Percentiles rank a stretch among this genome's conserved stretches.
Conservation (phyloP, 2,113 vertebrate genomes). For the Chloropsis hardwickii region DNA sequence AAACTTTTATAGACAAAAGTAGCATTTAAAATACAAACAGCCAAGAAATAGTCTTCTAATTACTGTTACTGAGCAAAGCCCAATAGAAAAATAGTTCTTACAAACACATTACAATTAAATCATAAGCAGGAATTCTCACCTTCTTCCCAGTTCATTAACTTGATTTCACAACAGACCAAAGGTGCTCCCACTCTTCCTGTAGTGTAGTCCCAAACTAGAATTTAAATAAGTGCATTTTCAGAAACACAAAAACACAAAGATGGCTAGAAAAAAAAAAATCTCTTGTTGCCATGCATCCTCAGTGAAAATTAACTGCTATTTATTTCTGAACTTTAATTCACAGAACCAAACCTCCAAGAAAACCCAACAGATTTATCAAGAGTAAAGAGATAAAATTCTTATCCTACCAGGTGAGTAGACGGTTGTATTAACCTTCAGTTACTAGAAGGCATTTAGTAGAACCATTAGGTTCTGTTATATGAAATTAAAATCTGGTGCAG, state of each 20-base stretch:
- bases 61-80: neutral
- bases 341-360: neutral
- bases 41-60: neutral
- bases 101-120: neutral
- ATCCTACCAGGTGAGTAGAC: neutral
- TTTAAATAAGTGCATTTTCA: neutral
- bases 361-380: neutral
- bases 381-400: neutral
- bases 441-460: neutral
- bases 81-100: neutral
- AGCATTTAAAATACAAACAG: neutral
- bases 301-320: neutral
- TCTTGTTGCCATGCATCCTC: neutral
- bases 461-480: neutral
- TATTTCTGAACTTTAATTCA: neutral
- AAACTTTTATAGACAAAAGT: neutral
- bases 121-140: conserved; percentile 73
- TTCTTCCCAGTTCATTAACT: conserved; percentile 92
- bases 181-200: conserved; percentile 94
- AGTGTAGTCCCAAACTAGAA: conserved; percentile 90
- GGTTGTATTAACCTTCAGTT: neutral
- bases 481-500: neutral
- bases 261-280: neutral
- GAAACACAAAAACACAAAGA: neutral
- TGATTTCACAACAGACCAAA: conserved; percentile 92